These are phyloP conservation scores for Patiria miniata DNA, from an alignment of 35 echinoderm and acorn worm species.

Conservation along the genomic window DNA sequence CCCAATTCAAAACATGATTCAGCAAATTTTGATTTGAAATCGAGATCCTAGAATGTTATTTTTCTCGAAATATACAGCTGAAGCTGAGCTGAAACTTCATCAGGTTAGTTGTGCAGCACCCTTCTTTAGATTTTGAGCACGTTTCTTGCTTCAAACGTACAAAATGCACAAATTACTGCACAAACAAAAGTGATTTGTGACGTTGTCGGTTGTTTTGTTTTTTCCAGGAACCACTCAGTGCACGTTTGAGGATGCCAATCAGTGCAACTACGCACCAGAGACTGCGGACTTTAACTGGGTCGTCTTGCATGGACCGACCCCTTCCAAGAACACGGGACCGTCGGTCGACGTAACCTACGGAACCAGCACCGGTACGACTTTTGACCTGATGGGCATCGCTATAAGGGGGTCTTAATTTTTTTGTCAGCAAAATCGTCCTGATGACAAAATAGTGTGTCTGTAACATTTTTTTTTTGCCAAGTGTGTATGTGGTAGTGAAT, in stretches of 20 bases:
- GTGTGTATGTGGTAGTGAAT: not conserved
- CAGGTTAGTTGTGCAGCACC: no score
- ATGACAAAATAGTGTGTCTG: not conserved
- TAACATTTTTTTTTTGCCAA: not conserved
- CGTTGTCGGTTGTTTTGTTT: not conserved
- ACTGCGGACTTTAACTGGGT: constrained; percentile 77
- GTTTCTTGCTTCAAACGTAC: no score
- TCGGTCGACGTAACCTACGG: constrained; percentile 67
- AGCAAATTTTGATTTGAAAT: no score
- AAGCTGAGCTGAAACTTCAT: no score
- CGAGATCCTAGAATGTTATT: no score
- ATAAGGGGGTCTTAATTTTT: not conserved
- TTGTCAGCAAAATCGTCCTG: no score
- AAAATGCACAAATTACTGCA: no score
- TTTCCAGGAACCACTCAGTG: constrained; percentile 27
- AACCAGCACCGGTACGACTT: constrained; percentile 36
- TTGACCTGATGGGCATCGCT: not conserved
- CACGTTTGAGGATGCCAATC: constrained; percentile 54
- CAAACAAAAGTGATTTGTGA: no score
- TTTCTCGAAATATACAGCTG: no score
- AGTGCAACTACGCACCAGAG: constrained; percentile 72
- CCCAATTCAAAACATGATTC: no score
- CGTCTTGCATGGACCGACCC: constrained; percentile 8
- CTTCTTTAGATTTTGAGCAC: no score
- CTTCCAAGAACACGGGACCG: constrained; percentile 61